phyloP scores from a whole-genome alignment of 2,797 vertebrate genomes.

The Phyllotis vaccarum region DNA sequence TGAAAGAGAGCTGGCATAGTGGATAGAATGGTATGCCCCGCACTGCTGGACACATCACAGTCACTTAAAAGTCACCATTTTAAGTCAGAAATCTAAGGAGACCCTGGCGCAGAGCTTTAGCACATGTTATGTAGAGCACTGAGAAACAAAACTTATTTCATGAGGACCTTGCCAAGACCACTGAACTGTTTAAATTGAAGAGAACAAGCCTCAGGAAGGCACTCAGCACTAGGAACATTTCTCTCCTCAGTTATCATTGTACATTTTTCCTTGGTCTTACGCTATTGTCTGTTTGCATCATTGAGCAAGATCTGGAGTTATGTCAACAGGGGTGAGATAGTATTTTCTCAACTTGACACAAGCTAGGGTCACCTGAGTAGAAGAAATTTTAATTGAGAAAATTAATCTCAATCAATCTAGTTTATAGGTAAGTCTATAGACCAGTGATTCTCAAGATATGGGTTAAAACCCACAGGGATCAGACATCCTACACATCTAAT shows the following conservation, averaged over 20 bases:
- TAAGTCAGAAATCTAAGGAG: not conserved
- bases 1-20: not conserved
- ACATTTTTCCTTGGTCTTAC: not conserved
- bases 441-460: too few species aligned
- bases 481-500: too few species aligned
- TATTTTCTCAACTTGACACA: too few species aligned
- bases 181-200: not conserved
- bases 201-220: not conserved
- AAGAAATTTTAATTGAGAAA: too few species aligned
- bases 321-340: too few species aligned
- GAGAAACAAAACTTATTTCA: not conserved
- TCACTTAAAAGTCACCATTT: rapidly evolving
- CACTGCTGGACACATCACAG: rapidly evolving
- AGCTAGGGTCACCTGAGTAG: too few species aligned
- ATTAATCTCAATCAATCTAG: too few species aligned
- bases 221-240: not conserved
- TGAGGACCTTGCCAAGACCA: not conserved
- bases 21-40: rapidly evolving
- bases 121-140: not conserved
- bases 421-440: too few species aligned
- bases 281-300: too few species aligned
- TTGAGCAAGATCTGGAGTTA: too few species aligned
- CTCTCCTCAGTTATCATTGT: not conserved
- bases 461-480: too few species aligned
- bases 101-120: not conserved